Conservation (phyloP, 2,888 invertebrate species). For the Napeogenes inachia region DNA sequence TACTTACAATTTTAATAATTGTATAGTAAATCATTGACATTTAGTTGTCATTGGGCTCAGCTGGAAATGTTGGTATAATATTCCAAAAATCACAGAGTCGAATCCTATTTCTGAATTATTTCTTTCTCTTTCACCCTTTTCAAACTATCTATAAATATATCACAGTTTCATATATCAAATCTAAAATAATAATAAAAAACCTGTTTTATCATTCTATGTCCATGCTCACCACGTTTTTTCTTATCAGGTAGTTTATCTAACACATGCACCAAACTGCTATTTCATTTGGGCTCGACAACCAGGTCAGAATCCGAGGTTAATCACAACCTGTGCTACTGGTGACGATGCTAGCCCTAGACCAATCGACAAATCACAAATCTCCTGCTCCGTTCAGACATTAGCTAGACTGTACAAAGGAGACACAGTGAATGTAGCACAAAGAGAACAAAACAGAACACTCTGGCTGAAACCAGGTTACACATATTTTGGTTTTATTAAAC, state of each 20-base stretch:
- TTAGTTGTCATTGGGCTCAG: too few species aligned
- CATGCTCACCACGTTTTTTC: conserved; percentile 2
- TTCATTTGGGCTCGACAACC: conserved; percentile 55
- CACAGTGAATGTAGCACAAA: conserved; percentile 54
- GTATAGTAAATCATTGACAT: too few species aligned
- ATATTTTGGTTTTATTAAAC: conserved; percentile 66
- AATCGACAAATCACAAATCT: conserved; percentile 55
- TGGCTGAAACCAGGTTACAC: conserved; percentile 60
- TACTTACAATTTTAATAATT: too few species aligned
- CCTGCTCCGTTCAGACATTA: conserved; percentile 60
- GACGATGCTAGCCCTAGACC: conserved; percentile 52
- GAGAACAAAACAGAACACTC: conserved; percentile 61
- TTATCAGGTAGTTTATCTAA: conserved; percentile 62
- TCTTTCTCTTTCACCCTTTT: too few species aligned
- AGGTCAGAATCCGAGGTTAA: conserved; percentile 39
- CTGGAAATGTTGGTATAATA: too few species aligned
- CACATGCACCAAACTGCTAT: conserved; percentile 60
- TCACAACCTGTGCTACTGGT: conserved; percentile 58
- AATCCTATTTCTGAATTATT: too few species aligned
- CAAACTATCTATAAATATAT: too few species aligned
- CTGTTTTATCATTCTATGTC: not conserved
- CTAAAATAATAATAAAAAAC: too few species aligned
- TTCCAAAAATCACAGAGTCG: too few species aligned
- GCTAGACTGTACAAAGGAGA: conserved; percentile 56
- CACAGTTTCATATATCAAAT: too few species aligned